Evolutionary conservation across 1,140 invertebrate species (phyloP).

Genomic region (Saccostrea echinata): DNA sequence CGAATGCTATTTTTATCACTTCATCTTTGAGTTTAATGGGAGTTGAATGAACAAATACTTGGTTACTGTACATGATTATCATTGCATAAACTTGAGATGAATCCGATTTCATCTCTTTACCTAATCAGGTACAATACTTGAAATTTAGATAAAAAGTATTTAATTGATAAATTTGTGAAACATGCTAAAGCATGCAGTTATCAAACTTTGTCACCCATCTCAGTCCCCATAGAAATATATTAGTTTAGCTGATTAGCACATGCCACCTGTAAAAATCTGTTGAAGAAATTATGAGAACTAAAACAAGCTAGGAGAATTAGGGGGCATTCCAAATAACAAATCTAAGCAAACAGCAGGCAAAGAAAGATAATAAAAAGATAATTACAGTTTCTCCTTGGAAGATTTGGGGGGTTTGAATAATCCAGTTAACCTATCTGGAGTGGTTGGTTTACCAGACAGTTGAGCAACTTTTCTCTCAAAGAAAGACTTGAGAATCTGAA

Average conservation of each 20-base stretch:
- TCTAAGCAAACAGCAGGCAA: slow-evolving; percentile 25
- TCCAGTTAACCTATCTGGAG: slow-evolving; percentile 56
- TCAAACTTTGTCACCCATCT: too few species aligned
- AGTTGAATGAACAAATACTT: too few species aligned
- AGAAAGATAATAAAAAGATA: slow-evolving; percentile 40
- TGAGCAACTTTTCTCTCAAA: slow-evolving; percentile 75
- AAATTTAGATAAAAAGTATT: too few species aligned
- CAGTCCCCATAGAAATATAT: neutral
- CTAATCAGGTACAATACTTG: too few species aligned
- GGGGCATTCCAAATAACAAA: neutral
- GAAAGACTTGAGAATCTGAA: slow-evolving; percentile 74
- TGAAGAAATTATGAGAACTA: neutral
- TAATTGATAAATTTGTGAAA: too few species aligned
- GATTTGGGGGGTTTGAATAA: slow-evolving; percentile 41
- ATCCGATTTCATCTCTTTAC: too few species aligned
- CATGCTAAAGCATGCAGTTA: too few species aligned
- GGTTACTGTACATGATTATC: too few species aligned
- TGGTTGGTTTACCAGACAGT: slow-evolving; percentile 58
- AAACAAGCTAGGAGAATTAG: neutral
- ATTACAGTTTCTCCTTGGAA: slow-evolving; percentile 42
- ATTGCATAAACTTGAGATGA: too few species aligned
- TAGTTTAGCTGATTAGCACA: neutral
- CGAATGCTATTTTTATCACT: too few species aligned
- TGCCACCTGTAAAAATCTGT: neutral
- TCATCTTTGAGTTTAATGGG: too few species aligned